Percentiles rank a stretch among this genome's conserved stretches.
phyloP scores from a whole-genome alignment of 2,113 vertebrate species.

The Brienomyrus brachyistius region DNA sequence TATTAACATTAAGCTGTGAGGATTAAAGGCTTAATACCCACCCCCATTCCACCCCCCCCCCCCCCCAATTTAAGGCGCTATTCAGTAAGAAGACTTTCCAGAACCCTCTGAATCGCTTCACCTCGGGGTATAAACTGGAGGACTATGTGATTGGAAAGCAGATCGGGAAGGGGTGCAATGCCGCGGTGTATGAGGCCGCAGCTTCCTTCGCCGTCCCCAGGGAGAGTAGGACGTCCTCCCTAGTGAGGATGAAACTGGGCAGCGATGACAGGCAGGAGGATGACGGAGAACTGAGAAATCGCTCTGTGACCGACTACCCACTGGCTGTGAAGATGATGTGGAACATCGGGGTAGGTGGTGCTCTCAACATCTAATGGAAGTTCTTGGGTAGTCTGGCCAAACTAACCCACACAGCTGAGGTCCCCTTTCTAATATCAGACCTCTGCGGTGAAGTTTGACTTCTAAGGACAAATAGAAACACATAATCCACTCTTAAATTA shows the following conservation, averaged over 20 bases:
- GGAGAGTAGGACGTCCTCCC: neutral
- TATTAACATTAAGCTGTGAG: neutral
- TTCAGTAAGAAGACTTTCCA: conserved; percentile 71
- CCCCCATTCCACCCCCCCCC: neutral
- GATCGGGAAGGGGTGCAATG: conserved; percentile 83
- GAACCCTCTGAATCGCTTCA: conserved; percentile 48
- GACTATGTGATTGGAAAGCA: conserved; percentile 79
- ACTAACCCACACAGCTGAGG: neutral
- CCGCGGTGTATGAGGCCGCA: conserved; percentile 76
- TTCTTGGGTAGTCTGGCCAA: neutral
- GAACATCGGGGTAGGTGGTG: conserved; percentile 62
- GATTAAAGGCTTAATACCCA: neutral
- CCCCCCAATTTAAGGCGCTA: conserved; percentile 54
- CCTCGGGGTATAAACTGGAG: conserved; percentile 76
- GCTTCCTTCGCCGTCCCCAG: conserved; percentile 35
- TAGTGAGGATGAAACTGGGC: conserved; percentile 28
- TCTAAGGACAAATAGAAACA: neutral
- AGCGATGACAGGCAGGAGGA: conserved; percentile 21
- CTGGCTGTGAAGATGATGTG: conserved; percentile 70
- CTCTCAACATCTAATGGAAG: neutral
- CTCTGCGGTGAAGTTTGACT: neutral
- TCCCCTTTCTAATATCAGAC: neutral
- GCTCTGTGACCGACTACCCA: conserved; percentile 45
- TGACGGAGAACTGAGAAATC: conserved; percentile 26
- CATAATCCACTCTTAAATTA: neutral